Percentiles rank a stretch among this genome's conserved stretches.
Evolutionary conservation across 2,113 vertebrate species (phyloP).

Genomic region (Percina caprodes): DNA sequence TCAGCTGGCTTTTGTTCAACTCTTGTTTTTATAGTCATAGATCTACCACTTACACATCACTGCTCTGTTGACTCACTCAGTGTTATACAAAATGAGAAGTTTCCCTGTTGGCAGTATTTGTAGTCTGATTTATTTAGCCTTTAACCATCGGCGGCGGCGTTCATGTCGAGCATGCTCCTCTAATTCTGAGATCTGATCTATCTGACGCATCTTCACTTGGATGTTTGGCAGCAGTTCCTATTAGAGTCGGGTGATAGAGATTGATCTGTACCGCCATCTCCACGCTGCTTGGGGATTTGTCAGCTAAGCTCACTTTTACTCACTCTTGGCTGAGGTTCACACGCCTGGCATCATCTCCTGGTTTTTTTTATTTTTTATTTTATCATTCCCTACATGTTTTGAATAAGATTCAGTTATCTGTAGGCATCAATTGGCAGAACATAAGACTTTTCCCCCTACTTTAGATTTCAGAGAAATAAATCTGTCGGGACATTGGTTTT

Average conservation of each 20-base stretch:
- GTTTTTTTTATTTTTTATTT: not conserved
- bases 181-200: slow-evolving; percentile 19
- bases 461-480: not conserved
- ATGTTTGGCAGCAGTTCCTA: slow-evolving; percentile 49
- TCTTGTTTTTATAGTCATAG: not conserved
- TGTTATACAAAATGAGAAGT: slow-evolving; percentile 18
- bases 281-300: slow-evolving; percentile 47
- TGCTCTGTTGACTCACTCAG: too few species aligned
- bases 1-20: not conserved
- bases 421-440: slow-evolving; percentile 10
- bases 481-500: slow-evolving; percentile 13
- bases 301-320: slow-evolving; percentile 43
- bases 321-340: slow-evolving; percentile 36
- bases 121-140: slow-evolving; percentile 45
- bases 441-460: not conserved
- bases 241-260: slow-evolving; percentile 46
- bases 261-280: slow-evolving; percentile 51
- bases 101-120: slow-evolving; percentile 19
- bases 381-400: slow-evolving; percentile 9
- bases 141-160: slow-evolving; percentile 11
- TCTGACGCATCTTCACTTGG: slow-evolving; percentile 54
- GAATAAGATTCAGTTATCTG: not conserved
- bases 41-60: not conserved
- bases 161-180: slow-evolving; percentile 3
- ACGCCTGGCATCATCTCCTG: slow-evolving; percentile 23